Base-by-base conservation (phyloP, 2,888 invertebrate genomes). In the Melieria picta region DNA sequence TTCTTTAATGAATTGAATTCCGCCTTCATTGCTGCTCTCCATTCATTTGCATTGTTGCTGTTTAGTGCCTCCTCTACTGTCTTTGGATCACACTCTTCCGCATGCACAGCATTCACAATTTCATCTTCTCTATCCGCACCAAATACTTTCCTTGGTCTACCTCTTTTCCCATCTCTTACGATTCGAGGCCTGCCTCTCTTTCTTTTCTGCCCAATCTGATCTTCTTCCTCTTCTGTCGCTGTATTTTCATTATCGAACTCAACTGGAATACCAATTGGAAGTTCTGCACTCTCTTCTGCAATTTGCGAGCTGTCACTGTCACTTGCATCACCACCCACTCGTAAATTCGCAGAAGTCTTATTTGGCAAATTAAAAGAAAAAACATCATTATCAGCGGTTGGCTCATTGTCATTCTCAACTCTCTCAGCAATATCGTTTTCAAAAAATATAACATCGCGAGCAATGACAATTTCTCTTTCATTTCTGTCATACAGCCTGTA, bases 401-500 rank as follows among this genome's bases (percentile, higher is more conserved):
- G 16, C 16, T 16, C 16, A 16, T 16, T 16, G 16, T 16, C 1
- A 16, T 16, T 10, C 61, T 57, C 9, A 50, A 57, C 65, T 16
- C 16, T n/a, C 47, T 50, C 16, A 43, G 45, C 30, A 45, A 7
- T 42, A 16, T 42, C 16, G 45, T 60, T 63, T 61, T 76, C 67
- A 73, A 75, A 75, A 72, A 75, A 75, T 52, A 64, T 75, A 11
- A 75, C 74, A 70, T 74, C 73, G 52, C 70, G 69, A 16, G 73
- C 16, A 76, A 71, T 62, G 71, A 42, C 68, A 5, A 72, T 46
- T 55, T 75, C 74, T 68, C 67, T 57, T 68, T 61, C 75, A 13
- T 62, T 10, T 57, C 64, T 45, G 58, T 66, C 65, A 57, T 75
- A 67, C 55, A 77, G 48, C 46, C 75, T 68, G 57, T 77, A 76